These are phyloP conservation scores for Crioceris asparagi DNA, from an alignment of 2,888 invertebrate genomes.

Conservation along the genomic window DNA sequence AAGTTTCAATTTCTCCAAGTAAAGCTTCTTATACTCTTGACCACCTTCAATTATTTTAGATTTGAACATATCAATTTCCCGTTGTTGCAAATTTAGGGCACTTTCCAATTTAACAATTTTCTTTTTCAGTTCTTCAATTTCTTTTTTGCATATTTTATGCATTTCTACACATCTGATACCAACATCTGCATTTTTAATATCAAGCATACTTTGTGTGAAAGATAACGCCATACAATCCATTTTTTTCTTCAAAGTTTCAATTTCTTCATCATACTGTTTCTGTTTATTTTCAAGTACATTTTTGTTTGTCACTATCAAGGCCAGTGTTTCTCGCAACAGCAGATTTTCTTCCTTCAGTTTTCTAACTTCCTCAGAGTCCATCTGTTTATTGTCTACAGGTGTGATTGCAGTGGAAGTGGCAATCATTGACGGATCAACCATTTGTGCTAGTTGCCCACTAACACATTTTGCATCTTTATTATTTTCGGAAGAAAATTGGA, in stretches of 20 bases:
- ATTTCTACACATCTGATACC: too few relatives aligned
- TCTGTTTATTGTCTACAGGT: background rate
- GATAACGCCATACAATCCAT: constrained; percentile 20
- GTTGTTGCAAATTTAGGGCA: constrained; percentile 23
- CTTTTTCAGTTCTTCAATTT: constrained; percentile 13
- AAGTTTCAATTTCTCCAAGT: constrained; percentile 22
- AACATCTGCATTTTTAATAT: too few relatives aligned
- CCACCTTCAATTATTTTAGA: constrained; percentile 21
- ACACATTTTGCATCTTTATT: background rate
- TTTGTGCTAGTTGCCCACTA: too few relatives aligned
- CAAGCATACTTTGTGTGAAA: constrained; percentile 17
- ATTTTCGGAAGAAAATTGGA: constrained; percentile 25
- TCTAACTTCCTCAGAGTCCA: constrained; percentile 16
- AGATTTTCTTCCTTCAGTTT: constrained; percentile 27
- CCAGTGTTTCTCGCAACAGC: constrained; percentile 23
- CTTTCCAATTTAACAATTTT: constrained; percentile 21
- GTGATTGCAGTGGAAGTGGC: background rate
- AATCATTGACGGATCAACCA: background rate
- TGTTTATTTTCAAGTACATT: constrained; percentile 2
- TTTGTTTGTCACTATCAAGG: constrained; percentile 18
- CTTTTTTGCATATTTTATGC: too few relatives aligned
- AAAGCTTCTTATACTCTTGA: constrained; percentile 23
- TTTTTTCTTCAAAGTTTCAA: background rate
- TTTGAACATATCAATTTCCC: constrained; percentile 29
- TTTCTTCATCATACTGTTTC: constrained; percentile 21